Evolutionary conservation across 2,113 vertebrate species (phyloP).

Genomic region (Gallinago undulata): DNA sequence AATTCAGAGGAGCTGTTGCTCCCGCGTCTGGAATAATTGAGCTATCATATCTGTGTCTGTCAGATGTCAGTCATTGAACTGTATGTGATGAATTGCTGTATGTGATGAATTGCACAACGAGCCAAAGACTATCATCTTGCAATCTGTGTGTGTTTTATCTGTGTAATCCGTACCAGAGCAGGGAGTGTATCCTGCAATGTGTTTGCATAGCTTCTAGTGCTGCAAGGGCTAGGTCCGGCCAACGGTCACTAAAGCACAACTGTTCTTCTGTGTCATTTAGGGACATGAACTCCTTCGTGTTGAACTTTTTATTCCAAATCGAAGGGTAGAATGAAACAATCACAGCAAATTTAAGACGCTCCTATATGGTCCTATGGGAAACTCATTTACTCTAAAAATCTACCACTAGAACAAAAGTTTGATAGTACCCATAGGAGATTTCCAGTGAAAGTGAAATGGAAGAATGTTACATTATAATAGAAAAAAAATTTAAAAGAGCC

Average conservation of each 20-base stretch:
- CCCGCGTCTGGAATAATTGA: background rate
- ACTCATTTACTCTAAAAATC: background rate
- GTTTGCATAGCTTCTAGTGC: background rate
- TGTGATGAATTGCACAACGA: background rate
- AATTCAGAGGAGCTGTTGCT: slow-evolving; percentile 30
- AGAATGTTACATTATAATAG: background rate
- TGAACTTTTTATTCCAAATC: background rate
- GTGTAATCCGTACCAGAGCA: background rate
- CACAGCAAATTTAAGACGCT: background rate
- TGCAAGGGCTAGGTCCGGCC: background rate
- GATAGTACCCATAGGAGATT: background rate
- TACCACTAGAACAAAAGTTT: background rate
- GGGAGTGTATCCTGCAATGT: background rate
- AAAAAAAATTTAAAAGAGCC: background rate
- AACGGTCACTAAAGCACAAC: background rate
- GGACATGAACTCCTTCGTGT: background rate
- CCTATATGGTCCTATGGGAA: background rate
- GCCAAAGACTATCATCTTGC: slow-evolving; percentile 11
- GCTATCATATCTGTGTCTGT: slow-evolving; percentile 47
- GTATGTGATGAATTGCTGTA: background rate
- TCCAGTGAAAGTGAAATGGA: background rate
- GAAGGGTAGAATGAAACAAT: background rate
- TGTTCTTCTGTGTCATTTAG: background rate
- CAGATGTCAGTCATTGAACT: slow-evolving; percentile 62
- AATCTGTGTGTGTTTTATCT: background rate